Base-by-base conservation (phyloP, 2,888 invertebrate genomes). In the Caenorhabditis macrosperma region DNA sequence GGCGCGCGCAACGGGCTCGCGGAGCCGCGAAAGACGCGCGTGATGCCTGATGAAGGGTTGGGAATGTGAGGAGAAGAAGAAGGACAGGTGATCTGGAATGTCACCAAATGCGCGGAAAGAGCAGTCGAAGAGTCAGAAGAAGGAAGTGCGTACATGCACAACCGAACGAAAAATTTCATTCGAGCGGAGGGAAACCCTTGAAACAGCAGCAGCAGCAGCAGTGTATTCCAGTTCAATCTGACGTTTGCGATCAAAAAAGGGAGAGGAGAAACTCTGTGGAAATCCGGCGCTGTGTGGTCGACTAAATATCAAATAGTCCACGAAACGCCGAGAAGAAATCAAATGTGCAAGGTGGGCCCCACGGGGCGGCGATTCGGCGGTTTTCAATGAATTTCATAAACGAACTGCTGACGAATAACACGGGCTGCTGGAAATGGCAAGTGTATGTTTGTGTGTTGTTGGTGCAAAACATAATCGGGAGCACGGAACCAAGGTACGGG, bases 321-420 rank as follows among this genome's bases (percentile, higher is more conserved):
- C 5, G 3, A 5, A 1, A n/a, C 5, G n/a, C n/a, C n/a, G 17
- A 44, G 5, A n/a, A 44, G 20, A 44, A 17, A 3, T 17, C 3
- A n/a, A 38, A 44, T 44, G 44, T 17, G 44, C 44, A 44, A 44
- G 44, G 44, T 44, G 44, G 44, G 17, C 44, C 17, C 2, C 17
- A n/a, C n/a, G n/a, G n/a, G 44, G 44, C 33, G 10, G 44, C n/a
- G 17, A n/a, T 30, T n/a, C n/a, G 33, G 48, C 48, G 12, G 24
- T 61, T 71, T 74, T 74, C 74, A 74, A 74, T 74, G 74, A 74
- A 74, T 74, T 64, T 74, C 74, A 59, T 59, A 74, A 52, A 28
- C 46, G 46, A 54, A 50, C n/a, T n/a, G n/a, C 30, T 64, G 59
- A 74, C 74, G 66, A 64, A 74, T 74, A 55, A 61, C 46, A 20